Evolutionary conservation across 1,140 invertebrate species (phyloP), one percentile per base, ranked within the genome.

Genomic region (Drosophila micromelanica): DNA sequence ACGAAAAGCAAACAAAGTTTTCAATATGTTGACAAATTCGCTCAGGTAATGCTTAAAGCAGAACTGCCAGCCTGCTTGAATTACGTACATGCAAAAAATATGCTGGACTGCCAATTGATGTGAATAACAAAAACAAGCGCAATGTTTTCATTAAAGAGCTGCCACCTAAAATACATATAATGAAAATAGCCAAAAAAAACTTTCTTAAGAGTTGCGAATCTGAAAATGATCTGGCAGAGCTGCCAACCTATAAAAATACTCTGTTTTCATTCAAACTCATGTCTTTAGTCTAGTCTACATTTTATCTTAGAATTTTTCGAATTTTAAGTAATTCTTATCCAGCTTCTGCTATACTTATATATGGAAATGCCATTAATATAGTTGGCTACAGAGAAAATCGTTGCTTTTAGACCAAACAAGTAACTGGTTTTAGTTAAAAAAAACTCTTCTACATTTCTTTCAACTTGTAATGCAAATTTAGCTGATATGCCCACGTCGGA

Each of bases 51-150:
- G 30, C 13, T 52, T 20, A 20, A 56, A 56, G 43, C 38, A 57
- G 37, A 60, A 60, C 62, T 75, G 71, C 42, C 43, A 73, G 72
- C 67, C 51, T 42, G 74, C 54, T 27, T 27, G 27, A 27, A 27
- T 27, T 52, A 35, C 65, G 68, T 60, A 69, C 3, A n/a, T 43
- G 13, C n/a, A 13, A 43, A 13, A 43, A n/a, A 2, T 43, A 9
- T 43, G 5, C 42, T 9, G 13, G 15, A 8, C 13, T 43, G 13
- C 42, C 42, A 43, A 5, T 17, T 17, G 42, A 17, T 48, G 45
- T 48, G 43, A 32, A 3, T 23, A 3, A 23, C 20, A 23, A 32
- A 32, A 32, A 32, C 1, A 7, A 6, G 1, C 0, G 30, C 30
- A 32, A 8, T 7, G 5, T 7, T 32, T 0, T 32, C 30, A 32